A percentile compares a stretch with the other conserved stretches of the same genome.
Evolutionary conservation across 2,888 invertebrate genomes (phyloP).

Genomic region (Luperina testacea): DNA sequence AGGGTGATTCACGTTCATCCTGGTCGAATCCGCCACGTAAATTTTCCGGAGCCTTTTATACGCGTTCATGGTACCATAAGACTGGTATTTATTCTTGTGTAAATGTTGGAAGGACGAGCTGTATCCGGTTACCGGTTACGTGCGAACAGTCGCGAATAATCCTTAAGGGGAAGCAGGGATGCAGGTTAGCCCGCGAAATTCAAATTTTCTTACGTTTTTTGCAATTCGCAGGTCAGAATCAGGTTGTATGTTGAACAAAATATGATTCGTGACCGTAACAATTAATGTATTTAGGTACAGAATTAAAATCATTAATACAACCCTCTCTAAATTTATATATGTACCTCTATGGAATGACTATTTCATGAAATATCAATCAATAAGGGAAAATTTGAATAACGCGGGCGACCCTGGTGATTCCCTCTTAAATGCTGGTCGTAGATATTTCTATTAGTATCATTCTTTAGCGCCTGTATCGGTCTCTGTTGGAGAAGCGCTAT

Average conservation of each 20-base stretch:
- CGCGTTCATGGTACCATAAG: slow-evolving; percentile 20
- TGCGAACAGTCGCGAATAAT: slow-evolving; percentile 22
- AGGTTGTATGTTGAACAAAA: no score
- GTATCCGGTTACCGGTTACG: slow-evolving; percentile 18
- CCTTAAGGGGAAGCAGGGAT: neutral
- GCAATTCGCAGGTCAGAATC: no score
- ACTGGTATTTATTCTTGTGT: slow-evolving; percentile 32
- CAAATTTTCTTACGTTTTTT: no score
- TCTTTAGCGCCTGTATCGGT: neutral
- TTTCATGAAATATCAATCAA: no score
- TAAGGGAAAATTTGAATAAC: no score
- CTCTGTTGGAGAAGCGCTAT: neutral
- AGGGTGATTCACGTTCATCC: slow-evolving; percentile 50
- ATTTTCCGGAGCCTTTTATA: slow-evolving; percentile 47
- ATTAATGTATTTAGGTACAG: neutral
- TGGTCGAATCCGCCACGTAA: slow-evolving; percentile 30
- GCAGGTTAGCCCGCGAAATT: no score
- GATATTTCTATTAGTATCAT: neutral
- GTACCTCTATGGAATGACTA: no score
- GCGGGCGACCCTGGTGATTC: no score
- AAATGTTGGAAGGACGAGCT: slow-evolving; percentile 16
- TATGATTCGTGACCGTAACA: neutral
- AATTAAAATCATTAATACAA: no score
- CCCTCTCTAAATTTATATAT: no score
- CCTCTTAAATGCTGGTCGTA: neutral